Evolutionary conservation across 2,888 invertebrate species (phyloP).

Genomic region (Morpho deidamia): DNA sequence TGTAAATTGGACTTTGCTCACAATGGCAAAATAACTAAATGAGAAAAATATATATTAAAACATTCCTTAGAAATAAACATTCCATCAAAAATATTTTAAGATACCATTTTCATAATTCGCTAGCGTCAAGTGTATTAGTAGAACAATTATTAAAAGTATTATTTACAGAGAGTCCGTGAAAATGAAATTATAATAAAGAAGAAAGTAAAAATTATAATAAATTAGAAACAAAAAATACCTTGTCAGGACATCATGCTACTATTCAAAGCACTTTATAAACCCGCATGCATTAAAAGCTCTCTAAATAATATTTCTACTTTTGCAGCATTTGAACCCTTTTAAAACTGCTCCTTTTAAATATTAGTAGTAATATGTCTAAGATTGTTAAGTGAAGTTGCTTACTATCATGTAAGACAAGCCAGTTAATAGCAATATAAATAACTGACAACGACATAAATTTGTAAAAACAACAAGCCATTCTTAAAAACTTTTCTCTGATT

Average conservation of each 20-base stretch:
- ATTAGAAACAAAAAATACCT: conserved; percentile 16
- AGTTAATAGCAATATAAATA: no score
- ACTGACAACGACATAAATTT: no score
- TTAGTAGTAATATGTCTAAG: no score
- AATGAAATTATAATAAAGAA: conserved; percentile 32
- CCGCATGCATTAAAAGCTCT: not conserved
- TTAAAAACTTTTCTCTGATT: no score
- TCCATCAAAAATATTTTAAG: not conserved
- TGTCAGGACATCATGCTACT: conserved; percentile 9
- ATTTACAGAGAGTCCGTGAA: conserved; percentile 31
- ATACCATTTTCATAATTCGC: not conserved
- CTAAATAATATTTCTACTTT: not conserved
- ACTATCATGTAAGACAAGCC: no score
- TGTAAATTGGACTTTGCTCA: not conserved
- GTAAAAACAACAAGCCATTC: no score
- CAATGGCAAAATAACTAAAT: no score
- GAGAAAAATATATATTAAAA: no score
- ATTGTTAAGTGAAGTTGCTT: no score
- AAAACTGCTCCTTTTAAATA: no score
- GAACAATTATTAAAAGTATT: conserved; percentile 18
- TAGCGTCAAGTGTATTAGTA: conserved; percentile 13
- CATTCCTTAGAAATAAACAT: no score
- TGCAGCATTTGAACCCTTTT: no score
- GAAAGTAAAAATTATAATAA: conserved; percentile 14
- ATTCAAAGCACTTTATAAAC: not conserved